These are phyloP conservation scores for Hydractinia symbiolongicarpus DNA, from an alignment of 30 jellyfish, hydroid and myxozoan species.

Conservation along the genomic window DNA sequence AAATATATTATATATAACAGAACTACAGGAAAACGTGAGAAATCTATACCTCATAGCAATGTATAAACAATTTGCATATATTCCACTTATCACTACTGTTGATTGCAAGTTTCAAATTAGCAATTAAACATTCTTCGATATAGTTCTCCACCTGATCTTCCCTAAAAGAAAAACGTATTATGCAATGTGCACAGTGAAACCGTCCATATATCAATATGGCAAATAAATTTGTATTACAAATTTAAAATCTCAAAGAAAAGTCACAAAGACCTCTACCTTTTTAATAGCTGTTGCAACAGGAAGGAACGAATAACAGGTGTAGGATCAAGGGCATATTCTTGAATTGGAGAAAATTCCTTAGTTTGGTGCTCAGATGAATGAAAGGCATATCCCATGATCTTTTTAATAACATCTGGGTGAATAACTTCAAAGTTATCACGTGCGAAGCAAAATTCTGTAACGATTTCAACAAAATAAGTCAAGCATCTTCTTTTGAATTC, in stretches of 20 bases:
- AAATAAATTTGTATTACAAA: not conserved
- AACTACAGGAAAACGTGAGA: not conserved
- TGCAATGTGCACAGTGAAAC: too few relatives aligned
- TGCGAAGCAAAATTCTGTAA: conserved; percentile 44
- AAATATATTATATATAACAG: too few relatives aligned
- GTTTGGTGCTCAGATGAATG: conserved; percentile 29
- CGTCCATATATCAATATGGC: too few relatives aligned
- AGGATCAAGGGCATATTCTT: conserved; percentile 62
- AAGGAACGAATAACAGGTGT: conserved; percentile 72
- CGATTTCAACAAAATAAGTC: conserved; percentile 50
- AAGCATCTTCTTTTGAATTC: conserved; percentile 40
- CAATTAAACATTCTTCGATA: conserved; percentile 23
- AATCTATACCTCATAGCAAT: conserved; percentile 48
- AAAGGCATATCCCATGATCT: conserved; percentile 45
- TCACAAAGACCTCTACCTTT: conserved; percentile 5
- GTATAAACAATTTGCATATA: conserved; percentile 42
- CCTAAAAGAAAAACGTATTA: not conserved
- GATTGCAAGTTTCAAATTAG: conserved; percentile 7
- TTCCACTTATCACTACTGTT: conserved; percentile 38
- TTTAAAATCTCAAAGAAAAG: not conserved
- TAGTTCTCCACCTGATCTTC: conserved; percentile 20
- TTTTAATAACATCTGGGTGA: conserved; percentile 24
- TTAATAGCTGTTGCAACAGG: conserved; percentile 55
- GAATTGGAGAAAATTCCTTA: conserved; percentile 51
- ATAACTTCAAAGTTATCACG: conserved; percentile 2